Conservation (phyloP, 2,888 invertebrate genomes). For the Lordiphosa andalusiaca region DNA sequence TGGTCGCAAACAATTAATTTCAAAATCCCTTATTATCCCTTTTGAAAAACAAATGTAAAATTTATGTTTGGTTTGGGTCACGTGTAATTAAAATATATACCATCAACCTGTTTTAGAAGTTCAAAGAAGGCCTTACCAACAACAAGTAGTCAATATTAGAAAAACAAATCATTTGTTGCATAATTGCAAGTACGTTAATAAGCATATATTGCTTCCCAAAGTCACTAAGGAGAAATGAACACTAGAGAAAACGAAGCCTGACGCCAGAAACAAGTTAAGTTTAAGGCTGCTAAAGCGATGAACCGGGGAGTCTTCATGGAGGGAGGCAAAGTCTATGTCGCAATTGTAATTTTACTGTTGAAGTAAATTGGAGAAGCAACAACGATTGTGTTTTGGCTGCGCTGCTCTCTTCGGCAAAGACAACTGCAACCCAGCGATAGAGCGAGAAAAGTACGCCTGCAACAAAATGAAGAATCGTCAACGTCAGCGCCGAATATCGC, state of each 20-base stretch:
- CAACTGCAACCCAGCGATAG: conserved; percentile 30
- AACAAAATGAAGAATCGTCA: conserved; percentile 55
- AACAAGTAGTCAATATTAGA: too few relatives aligned
- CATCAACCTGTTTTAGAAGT: too few relatives aligned
- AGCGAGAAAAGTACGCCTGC: conserved; percentile 36
- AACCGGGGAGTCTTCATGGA: conserved; percentile 29
- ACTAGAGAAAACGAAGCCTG: conserved; percentile 27
- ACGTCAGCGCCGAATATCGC: conserved; percentile 47
- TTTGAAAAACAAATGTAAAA: too few relatives aligned
- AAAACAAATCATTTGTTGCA: conserved; percentile 28
- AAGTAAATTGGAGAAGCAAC: conserved; percentile 56
- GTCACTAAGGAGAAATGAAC: conserved; percentile 15
- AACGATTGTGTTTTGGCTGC: conserved; percentile 26
- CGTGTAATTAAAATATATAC: too few relatives aligned
- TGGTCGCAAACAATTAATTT: too few relatives aligned
- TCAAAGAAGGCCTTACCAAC: too few relatives aligned
- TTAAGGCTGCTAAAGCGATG: conserved; percentile 24
- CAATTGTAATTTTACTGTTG: conserved; percentile 57
- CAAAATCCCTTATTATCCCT: too few relatives aligned
- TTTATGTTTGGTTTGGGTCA: too few relatives aligned
- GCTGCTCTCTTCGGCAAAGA: conserved; percentile 10
- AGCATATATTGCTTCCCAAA: too few relatives aligned
- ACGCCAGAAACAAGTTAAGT: conserved; percentile 10
- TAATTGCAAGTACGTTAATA: conserved; percentile 41
- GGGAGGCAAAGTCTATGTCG: conserved; percentile 47